These are phyloP conservation scores for Uropsilus gracilis DNA, from an alignment of 2,113 vertebrate genomes.

Conservation along the genomic window DNA sequence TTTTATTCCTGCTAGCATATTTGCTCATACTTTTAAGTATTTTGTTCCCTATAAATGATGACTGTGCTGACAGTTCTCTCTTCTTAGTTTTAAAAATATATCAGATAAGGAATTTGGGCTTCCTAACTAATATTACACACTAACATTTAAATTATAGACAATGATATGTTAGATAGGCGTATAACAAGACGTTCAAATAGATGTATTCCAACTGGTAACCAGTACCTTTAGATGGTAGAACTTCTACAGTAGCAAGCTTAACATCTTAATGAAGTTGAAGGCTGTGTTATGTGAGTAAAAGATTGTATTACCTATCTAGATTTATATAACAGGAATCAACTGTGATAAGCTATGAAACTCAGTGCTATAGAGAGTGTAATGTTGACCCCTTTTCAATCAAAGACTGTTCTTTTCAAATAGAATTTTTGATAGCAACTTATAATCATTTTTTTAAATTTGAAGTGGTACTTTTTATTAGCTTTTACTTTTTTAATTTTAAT, in stretches of 20 bases:
- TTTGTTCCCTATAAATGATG: conserved; percentile 50
- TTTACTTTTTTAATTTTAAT: too few species aligned
- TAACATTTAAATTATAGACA: conserved; percentile 34
- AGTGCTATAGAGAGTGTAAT: neutral
- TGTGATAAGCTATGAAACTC: neutral
- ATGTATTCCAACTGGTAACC: neutral
- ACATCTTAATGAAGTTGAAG: conserved; percentile 34
- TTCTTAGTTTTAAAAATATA: neutral
- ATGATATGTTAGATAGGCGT: neutral
- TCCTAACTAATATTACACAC: conserved; percentile 33
- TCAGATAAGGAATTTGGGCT: neutral
- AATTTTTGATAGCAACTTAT: neutral
- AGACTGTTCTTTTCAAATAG: neutral
- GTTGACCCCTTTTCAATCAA: neutral
- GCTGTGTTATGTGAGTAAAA: neutral
- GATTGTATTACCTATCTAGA: neutral
- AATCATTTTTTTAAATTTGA: neutral
- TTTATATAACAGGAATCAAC: neutral
- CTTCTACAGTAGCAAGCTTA: neutral
- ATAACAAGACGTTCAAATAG: neutral
- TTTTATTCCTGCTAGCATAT: neutral
- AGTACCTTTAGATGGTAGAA: neutral
- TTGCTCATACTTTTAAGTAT: neutral
- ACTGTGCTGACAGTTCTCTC: neutral
- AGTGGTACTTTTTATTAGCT: neutral